Evolutionary conservation across 2,797 vertebrate species (phyloP).

Genomic region (Leuciscus waleckii): DNA sequence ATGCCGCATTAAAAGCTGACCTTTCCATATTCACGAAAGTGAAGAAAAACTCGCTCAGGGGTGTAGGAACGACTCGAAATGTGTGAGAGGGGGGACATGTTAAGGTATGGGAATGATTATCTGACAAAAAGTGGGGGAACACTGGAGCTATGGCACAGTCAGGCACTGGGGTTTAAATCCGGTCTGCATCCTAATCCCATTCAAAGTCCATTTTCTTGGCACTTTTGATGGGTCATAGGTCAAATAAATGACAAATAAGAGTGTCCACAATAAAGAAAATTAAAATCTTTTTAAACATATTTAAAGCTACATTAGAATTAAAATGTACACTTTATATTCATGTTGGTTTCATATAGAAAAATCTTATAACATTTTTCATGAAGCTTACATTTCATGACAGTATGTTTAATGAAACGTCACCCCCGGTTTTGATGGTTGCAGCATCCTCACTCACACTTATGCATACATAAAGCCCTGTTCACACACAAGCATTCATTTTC

Average conservation of each 20-base stretch:
- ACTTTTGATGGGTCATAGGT: neutral
- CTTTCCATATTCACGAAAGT: slow-evolving; percentile 11
- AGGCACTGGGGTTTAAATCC: neutral
- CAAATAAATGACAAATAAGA: slow-evolving; percentile 2
- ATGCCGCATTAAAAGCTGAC: slow-evolving; percentile 31
- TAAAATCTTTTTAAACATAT: neutral
- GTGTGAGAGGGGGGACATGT: neutral
- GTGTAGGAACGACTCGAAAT: slow-evolving; percentile 14
- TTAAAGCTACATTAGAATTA: neutral
- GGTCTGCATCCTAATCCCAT: neutral
- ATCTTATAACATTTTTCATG: neutral
- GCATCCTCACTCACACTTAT: slow-evolving; percentile 56
- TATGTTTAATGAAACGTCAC: neutral
- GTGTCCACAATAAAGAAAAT: no score
- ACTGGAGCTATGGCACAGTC: neutral
- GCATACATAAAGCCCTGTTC: slow-evolving; percentile 52
- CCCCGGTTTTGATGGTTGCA: slow-evolving; percentile 29
- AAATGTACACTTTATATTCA: neutral
- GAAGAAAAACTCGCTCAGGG: slow-evolving; percentile 19
- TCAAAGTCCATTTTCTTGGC: neutral
- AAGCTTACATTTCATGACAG: neutral
- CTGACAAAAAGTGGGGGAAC: neutral
- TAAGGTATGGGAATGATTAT: slow-evolving; percentile 33
- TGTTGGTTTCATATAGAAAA: neutral
- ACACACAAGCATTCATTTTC: slow-evolving; percentile 50